These are phyloP conservation scores for Phylloscopus whistleri DNA, from an alignment of 2,113 vertebrate genomes.

Conservation along the genomic window DNA sequence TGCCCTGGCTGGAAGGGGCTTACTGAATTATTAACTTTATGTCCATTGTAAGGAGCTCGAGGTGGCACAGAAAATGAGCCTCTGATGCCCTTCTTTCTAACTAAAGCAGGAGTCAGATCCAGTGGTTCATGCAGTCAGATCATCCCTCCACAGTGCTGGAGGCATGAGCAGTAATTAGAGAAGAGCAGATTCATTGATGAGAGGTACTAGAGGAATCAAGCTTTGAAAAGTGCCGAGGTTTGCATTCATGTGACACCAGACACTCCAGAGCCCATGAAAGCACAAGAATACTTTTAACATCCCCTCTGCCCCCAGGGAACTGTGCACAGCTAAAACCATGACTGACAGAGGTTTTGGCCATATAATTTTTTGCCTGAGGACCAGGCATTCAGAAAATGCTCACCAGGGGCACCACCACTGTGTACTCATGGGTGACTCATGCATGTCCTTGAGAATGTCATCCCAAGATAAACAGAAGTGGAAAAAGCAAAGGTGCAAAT, in stretches of 20 bases:
- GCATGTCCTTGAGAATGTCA: neutral
- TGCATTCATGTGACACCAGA: neutral
- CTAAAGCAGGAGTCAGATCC: neutral
- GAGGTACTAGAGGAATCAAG: neutral
- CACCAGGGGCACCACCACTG: neutral
- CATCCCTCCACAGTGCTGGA: neutral
- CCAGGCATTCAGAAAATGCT: neutral
- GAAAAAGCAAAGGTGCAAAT: neutral
- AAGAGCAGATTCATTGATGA: neutral
- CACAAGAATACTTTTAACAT: neutral
- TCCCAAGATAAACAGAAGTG: neutral
- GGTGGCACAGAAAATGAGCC: neutral
- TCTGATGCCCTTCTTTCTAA: neutral
- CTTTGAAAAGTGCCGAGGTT: neutral
- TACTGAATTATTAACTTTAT: neutral
- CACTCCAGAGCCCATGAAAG: neutral
- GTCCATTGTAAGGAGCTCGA: accelerated
- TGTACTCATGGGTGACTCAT: accelerated
- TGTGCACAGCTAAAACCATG: neutral
- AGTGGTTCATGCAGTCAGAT: neutral
- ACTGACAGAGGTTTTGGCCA: neutral
- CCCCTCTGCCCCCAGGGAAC: neutral
- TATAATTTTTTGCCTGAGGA: neutral
- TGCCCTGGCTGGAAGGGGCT: neutral
- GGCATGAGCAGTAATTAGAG: neutral